phyloP scores from a whole-genome alignment of 35 echinoderm and acorn worm species.

The Chiridota heheva region DNA sequence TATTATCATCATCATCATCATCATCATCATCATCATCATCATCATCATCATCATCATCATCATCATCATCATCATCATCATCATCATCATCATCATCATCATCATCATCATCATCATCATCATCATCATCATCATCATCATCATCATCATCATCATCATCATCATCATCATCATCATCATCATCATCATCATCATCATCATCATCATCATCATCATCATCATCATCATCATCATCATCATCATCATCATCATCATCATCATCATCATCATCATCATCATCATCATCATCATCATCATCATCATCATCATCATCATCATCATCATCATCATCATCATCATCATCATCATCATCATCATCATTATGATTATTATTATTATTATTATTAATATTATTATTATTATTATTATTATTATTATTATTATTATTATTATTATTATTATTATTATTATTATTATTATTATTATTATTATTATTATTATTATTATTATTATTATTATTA shows the following conservation, averaged over 20 bases:
- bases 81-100: not conserved
- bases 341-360: not conserved
- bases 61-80: not conserved
- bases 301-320: not conserved
- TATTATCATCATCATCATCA: not conserved
- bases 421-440: no score
- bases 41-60: not conserved
- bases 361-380: no score
- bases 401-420: no score
- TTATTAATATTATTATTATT: no score
- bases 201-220: not conserved
- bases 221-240: not conserved
- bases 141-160: not conserved
- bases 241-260: not conserved
- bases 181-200: not conserved
- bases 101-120: not conserved
- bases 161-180: not conserved
- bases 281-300: not conserved
- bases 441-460: no score
- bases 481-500: not conserved
- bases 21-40: not conserved
- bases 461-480: not conserved
- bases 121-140: not conserved
- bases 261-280: not conserved
- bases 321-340: not conserved